phyloP scores from a whole-genome alignment of 1,140 invertebrate species.

The Chrysopa pallens region DNA sequence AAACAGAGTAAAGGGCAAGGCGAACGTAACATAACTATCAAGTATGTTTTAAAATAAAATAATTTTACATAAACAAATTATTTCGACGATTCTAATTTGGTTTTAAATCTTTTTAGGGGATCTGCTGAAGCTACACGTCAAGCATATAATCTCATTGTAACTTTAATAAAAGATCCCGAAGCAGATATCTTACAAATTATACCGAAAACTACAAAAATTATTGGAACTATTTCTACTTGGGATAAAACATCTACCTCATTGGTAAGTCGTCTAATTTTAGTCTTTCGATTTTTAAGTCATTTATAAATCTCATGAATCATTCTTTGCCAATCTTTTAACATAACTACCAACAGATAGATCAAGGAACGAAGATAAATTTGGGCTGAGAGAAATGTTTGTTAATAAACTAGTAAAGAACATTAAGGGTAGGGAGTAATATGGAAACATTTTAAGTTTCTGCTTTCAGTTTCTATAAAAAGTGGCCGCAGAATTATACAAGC shows the following conservation, averaged over 20 bases:
- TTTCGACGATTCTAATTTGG: background rate
- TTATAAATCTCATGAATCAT: slow-evolving; percentile 12
- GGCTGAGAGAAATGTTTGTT: too few species aligned
- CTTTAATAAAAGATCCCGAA: slow-evolving; percentile 83
- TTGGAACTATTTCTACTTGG: slow-evolving; percentile 27
- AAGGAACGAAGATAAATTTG: too few species aligned
- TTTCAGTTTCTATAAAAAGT: too few species aligned
- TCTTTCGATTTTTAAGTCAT: background rate
- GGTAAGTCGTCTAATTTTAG: slow-evolving; percentile 10
- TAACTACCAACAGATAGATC: too few species aligned
- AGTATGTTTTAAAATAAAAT: slow-evolving; percentile 32
- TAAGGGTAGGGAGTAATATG: too few species aligned
- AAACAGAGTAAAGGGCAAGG: slow-evolving; percentile 89
- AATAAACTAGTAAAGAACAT: too few species aligned
- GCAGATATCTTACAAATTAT: slow-evolving; percentile 76
- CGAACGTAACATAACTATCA: slow-evolving; percentile 87
- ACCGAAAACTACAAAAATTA: slow-evolving; percentile 40
- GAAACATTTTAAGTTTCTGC: too few species aligned
- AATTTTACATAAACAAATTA: background rate
- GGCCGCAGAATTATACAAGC: too few species aligned
- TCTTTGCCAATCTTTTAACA: slow-evolving; percentile 2
- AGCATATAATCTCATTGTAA: slow-evolving; percentile 68
- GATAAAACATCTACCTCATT: slow-evolving; percentile 27
- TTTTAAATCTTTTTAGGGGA: slow-evolving; percentile 34
- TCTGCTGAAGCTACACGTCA: slow-evolving; percentile 80